These are phyloP conservation scores for Alosa sapidissima DNA, from an alignment of 2,797 vertebrate species.

Conservation along the genomic window DNA sequence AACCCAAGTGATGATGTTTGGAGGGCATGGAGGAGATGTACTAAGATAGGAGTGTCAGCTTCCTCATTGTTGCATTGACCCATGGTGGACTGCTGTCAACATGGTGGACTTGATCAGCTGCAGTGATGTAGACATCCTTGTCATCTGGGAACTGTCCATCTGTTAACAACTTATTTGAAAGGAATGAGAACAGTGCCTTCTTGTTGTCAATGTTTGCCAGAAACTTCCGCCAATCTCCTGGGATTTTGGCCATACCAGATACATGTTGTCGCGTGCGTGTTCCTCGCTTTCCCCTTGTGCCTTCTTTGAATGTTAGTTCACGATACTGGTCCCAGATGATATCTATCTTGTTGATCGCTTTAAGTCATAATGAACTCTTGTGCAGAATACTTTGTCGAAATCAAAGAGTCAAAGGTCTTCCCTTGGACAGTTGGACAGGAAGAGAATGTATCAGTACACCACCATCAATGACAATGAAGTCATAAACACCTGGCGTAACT, in stretches of 20 bases:
- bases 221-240: background rate
- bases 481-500: conserved; percentile 5
- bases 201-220: conserved; percentile 5
- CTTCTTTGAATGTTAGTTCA: background rate
- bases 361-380: background rate
- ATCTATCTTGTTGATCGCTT: background rate
- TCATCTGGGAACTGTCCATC: conserved; percentile 29
- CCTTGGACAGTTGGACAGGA: background rate
- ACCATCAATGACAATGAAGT: conserved; percentile 16
- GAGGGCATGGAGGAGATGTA: conserved; percentile 29
- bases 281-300: background rate
- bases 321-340: conserved; percentile 5
- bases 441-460: conserved; percentile 23
- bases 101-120: conserved; percentile 25
- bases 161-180: conserved; percentile 18
- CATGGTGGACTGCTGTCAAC: background rate
- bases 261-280: background rate
- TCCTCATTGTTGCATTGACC: conserved; percentile 25
- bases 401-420: background rate
- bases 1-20: conserved; percentile 25
- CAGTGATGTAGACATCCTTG: conserved; percentile 27
- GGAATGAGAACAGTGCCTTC: conserved; percentile 24
- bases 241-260: background rate
- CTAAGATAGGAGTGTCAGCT: conserved; percentile 26
- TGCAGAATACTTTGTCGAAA: background rate